Evolutionary conservation across 1,140 invertebrate species (phyloP), one percentile per base, ranked within the genome.

Genomic region (Leptopilina boulardi): DNA sequence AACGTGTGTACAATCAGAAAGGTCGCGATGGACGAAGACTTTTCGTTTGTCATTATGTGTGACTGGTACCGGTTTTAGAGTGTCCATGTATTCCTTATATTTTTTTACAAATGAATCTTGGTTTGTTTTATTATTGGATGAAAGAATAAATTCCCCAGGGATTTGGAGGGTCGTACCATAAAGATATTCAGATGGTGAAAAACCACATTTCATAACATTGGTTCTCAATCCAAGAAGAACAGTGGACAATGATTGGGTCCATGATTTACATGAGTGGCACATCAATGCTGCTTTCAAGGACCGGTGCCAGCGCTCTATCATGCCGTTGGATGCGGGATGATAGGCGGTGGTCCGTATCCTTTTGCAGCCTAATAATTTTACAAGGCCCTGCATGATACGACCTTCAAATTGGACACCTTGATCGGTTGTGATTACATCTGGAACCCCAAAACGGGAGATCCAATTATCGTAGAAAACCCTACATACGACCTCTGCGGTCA

Each of bases 131-230:
- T n/a, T 15, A 5, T 42, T 30, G 9, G 42, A 23, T 26, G 66
- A 3, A 5, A 59, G 66, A 51, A 90, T 83, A 73, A 91, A 87
- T 78, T 90, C 85, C 0, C 84, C 86, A 10, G 89, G 89, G 2
- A 87, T 54, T 18, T 80, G 73, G 3, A 87, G 42, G 0, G 80
- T 41, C 34, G 42, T 19, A 6, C 86, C 87, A 75, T 82, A 86
- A 3, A 85, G 73, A 30, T 87, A 59, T 47, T 85, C 73, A 2
- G 86, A 66, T 0, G 80, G 72, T 11, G 66, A 70, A 21, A 30
- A 21, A 70, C 26, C 13, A 42, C 3, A 42, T 42, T 9, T 42
- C 41, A 42, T 42, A 3, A 38, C 3, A 38, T 38, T 38, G 3
- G 34, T 38, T 9, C 34, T 38, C 3, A 38, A 9, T 38, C 34